Base-by-base conservation (phyloP, 35 echinoderm and acorn worm genomes). In the Amphiura filiformis region DNA sequence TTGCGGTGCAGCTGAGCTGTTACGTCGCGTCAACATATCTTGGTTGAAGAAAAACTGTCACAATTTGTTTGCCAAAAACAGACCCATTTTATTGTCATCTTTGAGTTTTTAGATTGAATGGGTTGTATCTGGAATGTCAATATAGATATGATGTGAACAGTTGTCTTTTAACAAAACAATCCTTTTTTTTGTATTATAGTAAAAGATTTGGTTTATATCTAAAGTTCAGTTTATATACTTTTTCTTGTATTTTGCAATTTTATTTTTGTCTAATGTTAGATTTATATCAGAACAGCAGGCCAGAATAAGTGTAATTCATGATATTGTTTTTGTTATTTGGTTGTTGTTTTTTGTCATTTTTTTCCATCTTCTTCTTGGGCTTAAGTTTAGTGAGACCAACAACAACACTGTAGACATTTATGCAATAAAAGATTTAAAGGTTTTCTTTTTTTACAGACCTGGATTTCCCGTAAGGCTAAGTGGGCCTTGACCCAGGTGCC, bases 221-320 rank as follows among this genome's bases (percentile, higher is more conserved):
- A 11, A 52, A 52, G 7, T 70, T 70, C 61, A 70, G 61, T 70
- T 70, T 70, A 70, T 70, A 26, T 26, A 13, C 7, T 23, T 13
- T 26, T 18, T 70, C 61, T 15, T 70, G 61, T 70, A 70, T 70
- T 70, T 70, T 70, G 28, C 61, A 70, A 70, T 26, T 70, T 70
- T 15, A 15, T 70, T 70, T 70, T 70, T 70, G 61, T 70, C 61
- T 70, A 26, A 13, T 2, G 15, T 11, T 52, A 70, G 61, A 70
- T 70, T 26, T 70, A 70, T 70, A 70, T 70, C 28, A 70, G 61
- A 70, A n/a, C n/a, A n/a, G 61, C 61, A 70, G 61, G 61, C 61
- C 61, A 70, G 7, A 23, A 4, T 15, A 26, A 13, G 61, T 70
- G 61, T 70, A 70, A 70, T 70, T 47, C 41, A 47, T 47, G 41